Conservation (phyloP, 2,888 invertebrate genomes). For the Microdon myrmicae region DNA sequence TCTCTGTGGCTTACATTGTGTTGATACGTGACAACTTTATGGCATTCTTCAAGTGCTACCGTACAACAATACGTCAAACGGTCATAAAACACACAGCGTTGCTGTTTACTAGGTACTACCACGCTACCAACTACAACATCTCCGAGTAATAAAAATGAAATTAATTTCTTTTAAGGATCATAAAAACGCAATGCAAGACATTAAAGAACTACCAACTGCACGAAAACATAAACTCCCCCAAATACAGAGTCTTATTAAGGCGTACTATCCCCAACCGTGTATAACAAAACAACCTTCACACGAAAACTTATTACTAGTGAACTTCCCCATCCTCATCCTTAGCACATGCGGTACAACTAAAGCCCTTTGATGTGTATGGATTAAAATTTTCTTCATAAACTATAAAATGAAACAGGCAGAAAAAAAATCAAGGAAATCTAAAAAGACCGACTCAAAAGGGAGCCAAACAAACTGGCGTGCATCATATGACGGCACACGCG, state of each 20-base stretch:
- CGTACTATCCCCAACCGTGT: conserved; percentile 27
- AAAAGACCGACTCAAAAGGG: conserved; percentile 1
- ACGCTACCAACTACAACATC: not conserved
- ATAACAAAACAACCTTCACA: conserved; percentile 34
- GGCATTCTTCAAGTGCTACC: conserved; percentile 16
- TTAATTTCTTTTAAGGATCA: conserved; percentile 41
- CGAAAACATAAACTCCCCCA: conserved; percentile 20
- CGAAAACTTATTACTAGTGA: conserved; percentile 24
- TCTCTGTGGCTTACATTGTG: too few relatives aligned
- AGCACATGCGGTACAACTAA: not conserved
- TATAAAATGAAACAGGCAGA: too few relatives aligned
- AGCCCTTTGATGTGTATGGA: conserved; percentile 37
- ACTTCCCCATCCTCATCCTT: not conserved
- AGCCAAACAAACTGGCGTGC: conserved; percentile 2
- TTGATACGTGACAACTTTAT: conserved; percentile 10
- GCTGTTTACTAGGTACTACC: too few relatives aligned
- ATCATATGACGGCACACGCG: not conserved
- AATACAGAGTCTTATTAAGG: conserved; percentile 26
- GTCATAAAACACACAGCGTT: conserved; percentile 11
- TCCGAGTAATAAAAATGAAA: conserved; percentile 35
- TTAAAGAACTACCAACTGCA: conserved; percentile 16
- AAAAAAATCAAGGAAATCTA: conserved; percentile 2
- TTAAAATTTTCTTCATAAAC: conserved; percentile 26
- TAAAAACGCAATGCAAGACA: conserved; percentile 36
- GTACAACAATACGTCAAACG: conserved; percentile 30